A percentile compares a stretch with the other conserved stretches of the same genome.
phyloP scores from a whole-genome alignment of 1,140 invertebrate species.

The Anadara kagoshimensis region DNA sequence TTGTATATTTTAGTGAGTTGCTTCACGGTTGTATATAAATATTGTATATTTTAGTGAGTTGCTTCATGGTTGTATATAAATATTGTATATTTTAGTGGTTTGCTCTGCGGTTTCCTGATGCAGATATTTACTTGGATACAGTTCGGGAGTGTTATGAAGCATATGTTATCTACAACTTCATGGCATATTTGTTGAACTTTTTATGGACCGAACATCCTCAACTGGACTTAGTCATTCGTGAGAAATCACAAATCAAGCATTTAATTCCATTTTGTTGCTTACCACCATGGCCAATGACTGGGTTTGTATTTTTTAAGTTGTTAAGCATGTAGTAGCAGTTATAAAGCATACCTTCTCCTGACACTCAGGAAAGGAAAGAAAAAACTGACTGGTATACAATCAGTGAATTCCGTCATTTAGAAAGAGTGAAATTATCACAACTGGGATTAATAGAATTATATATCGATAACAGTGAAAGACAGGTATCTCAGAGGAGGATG shows the following conservation, averaged over 20 bases:
- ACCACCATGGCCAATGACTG: constrained; percentile 90
- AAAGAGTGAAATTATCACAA: no score
- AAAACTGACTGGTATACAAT: no score
- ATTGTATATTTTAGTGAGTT: no score
- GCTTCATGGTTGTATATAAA: neutral
- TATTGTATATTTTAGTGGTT: constrained; percentile 79
- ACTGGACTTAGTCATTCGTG: constrained; percentile 86
- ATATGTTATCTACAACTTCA: constrained; percentile 98
- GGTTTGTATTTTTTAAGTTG: constrained; percentile 72
- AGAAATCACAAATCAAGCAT: constrained; percentile 82
- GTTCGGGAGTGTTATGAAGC: constrained; percentile 94
- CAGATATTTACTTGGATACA: constrained; percentile 93
- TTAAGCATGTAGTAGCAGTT: no score
- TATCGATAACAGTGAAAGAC: no score
- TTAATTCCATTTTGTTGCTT: constrained; percentile 76
- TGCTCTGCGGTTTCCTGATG: constrained; percentile 81
- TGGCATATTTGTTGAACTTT: constrained; percentile 95
- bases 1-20: constrained; percentile 79
- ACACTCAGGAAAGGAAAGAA: no score
- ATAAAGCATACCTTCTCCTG: no score
- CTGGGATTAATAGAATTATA: no score
- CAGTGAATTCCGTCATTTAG: no score
- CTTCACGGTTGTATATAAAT: constrained; percentile 72
- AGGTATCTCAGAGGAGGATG: no score
- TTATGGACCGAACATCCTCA: constrained; percentile 82